A percentile compares a stretch with the other conserved stretches of the same genome.
Conservation (phyloP, 2,797 vertebrate genomes). For the Hoplostethus atlanticus region DNA sequence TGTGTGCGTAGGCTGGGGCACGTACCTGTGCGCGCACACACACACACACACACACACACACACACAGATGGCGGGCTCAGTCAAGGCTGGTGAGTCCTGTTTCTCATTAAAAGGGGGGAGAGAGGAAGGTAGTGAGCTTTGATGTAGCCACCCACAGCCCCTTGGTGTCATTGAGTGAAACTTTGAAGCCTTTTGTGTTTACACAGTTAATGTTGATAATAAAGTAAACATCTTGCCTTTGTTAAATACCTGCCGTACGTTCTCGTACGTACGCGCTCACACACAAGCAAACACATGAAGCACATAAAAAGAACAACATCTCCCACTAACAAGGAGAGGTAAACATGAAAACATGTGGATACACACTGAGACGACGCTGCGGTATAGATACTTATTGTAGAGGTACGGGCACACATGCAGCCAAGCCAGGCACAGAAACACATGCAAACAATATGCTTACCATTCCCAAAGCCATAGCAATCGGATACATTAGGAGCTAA, state of each 20-base stretch:
- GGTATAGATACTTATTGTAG: constrained; percentile 35
- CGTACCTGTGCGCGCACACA: constrained; percentile 34
- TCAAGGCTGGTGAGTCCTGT: constrained; percentile 87
- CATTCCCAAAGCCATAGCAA: constrained; percentile 54
- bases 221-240: constrained; percentile 87
- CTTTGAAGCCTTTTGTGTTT: constrained; percentile 84
- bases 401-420: constrained; percentile 26
- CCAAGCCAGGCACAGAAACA: constrained; percentile 53
- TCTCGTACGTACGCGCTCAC: not conserved
- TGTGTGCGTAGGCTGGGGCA: constrained; percentile 58
- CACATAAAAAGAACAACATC: constrained; percentile 56
- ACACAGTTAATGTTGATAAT: constrained; percentile 81
- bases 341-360: constrained; percentile 66
- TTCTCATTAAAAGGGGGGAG: constrained; percentile 86
- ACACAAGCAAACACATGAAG: constrained; percentile 34
- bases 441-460: constrained; percentile 63
- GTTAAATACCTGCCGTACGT: constrained; percentile 79
- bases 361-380: constrained; percentile 48
- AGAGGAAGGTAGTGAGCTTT: constrained; percentile 84
- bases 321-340: constrained; percentile 49
- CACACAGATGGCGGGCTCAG: constrained; percentile 86
- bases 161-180: constrained; percentile 83
- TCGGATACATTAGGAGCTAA: constrained; percentile 66
- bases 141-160: constrained; percentile 88
- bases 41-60: constrained; percentile 53